phyloP scores from a whole-genome alignment of 2,888 invertebrate species.

The Epinotia brunnichana region DNA sequence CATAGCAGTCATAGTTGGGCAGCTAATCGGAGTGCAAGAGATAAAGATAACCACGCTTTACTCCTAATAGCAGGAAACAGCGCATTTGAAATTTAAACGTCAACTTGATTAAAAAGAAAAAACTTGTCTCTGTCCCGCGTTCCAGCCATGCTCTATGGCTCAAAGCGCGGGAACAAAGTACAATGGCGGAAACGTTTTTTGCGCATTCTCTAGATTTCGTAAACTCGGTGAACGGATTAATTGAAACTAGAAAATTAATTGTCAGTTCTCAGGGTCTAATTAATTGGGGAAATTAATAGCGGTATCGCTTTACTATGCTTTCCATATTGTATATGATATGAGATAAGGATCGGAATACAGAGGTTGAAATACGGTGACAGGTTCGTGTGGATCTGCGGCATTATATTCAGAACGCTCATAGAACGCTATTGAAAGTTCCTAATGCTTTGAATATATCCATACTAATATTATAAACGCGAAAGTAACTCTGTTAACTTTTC shows the following conservation, averaged over 20 bases:
- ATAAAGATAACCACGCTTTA: not conserved
- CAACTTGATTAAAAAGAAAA: constrained; percentile 35
- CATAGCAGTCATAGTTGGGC: not conserved
- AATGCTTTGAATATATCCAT: too few relatives aligned
- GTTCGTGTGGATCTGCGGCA: not conserved
- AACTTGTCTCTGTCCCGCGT: constrained; percentile 29
- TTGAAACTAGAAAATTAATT: constrained; percentile 40
- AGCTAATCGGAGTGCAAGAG: not conserved
- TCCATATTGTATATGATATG: constrained; percentile 17
- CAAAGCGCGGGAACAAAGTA: constrained; percentile 59
- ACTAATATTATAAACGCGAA: too few relatives aligned
- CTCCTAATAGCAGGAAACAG: constrained; percentile 8
- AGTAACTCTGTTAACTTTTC: too few relatives aligned
- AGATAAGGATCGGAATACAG: constrained; percentile 1
- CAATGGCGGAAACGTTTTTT: constrained; percentile 67
- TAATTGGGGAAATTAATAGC: constrained; percentile 32
- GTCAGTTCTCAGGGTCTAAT: constrained; percentile 30
- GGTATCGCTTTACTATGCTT: constrained; percentile 15
- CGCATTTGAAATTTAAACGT: constrained; percentile 16
- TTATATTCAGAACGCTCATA: too few relatives aligned
- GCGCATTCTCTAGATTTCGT: constrained; percentile 56
- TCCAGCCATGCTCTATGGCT: constrained; percentile 53
- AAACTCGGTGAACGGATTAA: constrained; percentile 57
- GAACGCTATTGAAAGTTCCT: not conserved
- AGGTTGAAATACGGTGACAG: not conserved